Percentiles rank a stretch among this genome's conserved stretches.
Evolutionary conservation across 2,888 invertebrate genomes (phyloP).

Genomic region (Harmothoe impar): DNA sequence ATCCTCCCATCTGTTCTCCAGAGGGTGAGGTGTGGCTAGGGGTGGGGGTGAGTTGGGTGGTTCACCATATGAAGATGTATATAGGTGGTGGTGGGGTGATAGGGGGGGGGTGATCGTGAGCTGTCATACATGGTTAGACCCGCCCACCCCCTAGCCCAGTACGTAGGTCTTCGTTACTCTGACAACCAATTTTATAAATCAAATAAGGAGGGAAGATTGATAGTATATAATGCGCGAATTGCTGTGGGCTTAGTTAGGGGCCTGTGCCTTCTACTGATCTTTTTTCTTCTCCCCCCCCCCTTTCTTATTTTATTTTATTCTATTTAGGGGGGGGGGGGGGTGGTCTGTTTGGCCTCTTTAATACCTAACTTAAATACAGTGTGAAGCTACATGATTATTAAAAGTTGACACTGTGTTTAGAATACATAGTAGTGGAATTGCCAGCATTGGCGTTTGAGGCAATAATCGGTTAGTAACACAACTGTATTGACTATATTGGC

Average conservation of each 20-base stretch:
- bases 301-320: no score
- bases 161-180: constrained; percentile 31
- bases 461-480: no score
- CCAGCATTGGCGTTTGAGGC: no score
- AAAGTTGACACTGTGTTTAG: no score
- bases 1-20: neutral
- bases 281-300: no score
- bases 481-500: no score
- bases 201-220: neutral
- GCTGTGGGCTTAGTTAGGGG: neutral
- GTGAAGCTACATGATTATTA: no score
- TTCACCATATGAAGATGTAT: neutral
- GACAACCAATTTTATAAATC: constrained; percentile 42
- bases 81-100: neutral
- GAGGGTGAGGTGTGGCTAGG: constrained; percentile 2
- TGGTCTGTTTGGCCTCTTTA: no score
- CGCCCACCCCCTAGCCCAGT: neutral
- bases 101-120: neutral
- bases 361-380: no score
- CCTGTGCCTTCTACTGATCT: no score
- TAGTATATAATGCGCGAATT: neutral
- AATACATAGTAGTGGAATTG: no score
- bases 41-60: neutral
- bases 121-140: neutral
- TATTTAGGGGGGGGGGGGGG: no score